Percentiles rank a stretch among this genome's conserved stretches.
Evolutionary conservation across 2,797 vertebrate species (phyloP).

Genomic region (Sarcoramphus papa): DNA sequence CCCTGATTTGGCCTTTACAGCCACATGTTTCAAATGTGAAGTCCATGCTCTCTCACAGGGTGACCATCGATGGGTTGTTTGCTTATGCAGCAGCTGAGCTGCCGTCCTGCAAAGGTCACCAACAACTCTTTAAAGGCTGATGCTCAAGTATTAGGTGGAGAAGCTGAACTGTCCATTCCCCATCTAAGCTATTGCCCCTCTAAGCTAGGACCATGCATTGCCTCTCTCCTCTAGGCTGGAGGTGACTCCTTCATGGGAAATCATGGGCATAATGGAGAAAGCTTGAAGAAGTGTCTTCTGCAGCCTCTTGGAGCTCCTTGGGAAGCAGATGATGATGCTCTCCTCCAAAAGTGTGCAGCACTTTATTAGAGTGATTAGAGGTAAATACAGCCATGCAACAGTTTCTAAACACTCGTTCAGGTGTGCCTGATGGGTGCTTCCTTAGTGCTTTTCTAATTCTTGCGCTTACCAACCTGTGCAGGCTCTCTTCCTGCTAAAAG

Average conservation of each 20-base stretch:
- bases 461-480: neutral
- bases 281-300: neutral
- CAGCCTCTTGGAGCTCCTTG: neutral
- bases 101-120: neutral
- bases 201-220: neutral
- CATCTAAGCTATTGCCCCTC: neutral
- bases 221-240: neutral
- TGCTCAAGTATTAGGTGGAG: neutral
- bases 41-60: too few relatives aligned
- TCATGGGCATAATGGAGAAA: neutral
- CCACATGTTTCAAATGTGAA: neutral
- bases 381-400: neutral
- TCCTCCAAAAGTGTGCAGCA: neutral
- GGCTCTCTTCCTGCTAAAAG: neutral
- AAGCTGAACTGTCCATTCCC: neutral
- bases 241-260: neutral
- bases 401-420: neutral
- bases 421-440: neutral
- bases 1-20: neutral
- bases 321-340: neutral
- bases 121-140: neutral
- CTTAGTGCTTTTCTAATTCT: neutral
- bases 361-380: neutral
- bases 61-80: neutral
- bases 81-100: neutral